Evolutionary conservation across 1,140 invertebrate genomes (phyloP), one percentile per base, ranked within the genome.

Genomic region (Drosophila truncata): DNA sequence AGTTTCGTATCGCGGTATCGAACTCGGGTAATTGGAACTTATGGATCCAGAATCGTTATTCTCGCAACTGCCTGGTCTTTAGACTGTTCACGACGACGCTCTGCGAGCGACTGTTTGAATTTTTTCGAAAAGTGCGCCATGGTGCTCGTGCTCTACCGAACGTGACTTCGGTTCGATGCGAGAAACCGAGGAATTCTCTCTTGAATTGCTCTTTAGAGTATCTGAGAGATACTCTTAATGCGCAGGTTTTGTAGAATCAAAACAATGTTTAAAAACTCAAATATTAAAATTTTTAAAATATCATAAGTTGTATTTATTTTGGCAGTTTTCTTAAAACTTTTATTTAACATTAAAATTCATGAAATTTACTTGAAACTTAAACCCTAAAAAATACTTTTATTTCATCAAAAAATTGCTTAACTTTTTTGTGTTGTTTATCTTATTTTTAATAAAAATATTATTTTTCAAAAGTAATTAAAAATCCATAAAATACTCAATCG

Each of bases 1-100:
- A 73, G 39, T 44, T 63, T 64, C 70, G 73, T 65, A 69, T 72
- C 65, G 50, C 50, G 50, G 18, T 54, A 54, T 54, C 50, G 50
- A 54, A 54, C 31, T 54, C 50, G 50, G 31, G 13, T 33, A 16
- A 35, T 54, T 54, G 31, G 50, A 20, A 23, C 8, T 35, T 35
- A 23, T 35, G 31, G 31, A 54, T 54, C 50, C 50, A 54, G 31
- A 54, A 54, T 54, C 50, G 50, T 33, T 23, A 23, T 54, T 20
- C 50, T 54, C 50, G 50, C 31, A 54, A 54, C 50, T 54, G 50
- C 14, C 50, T 35, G 31, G 35, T 50, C 16, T 54, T 35, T 18
- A 35, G 50, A 54, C 50, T 33, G 50, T 54, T 35, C 50, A 54
- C 50, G 50, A 54, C 50, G 50, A 54, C 50, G 50, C 50, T 54